Evolutionary conservation across 2,113 vertebrate genomes (phyloP).

Genomic region (Muscicapa adusta): DNA sequence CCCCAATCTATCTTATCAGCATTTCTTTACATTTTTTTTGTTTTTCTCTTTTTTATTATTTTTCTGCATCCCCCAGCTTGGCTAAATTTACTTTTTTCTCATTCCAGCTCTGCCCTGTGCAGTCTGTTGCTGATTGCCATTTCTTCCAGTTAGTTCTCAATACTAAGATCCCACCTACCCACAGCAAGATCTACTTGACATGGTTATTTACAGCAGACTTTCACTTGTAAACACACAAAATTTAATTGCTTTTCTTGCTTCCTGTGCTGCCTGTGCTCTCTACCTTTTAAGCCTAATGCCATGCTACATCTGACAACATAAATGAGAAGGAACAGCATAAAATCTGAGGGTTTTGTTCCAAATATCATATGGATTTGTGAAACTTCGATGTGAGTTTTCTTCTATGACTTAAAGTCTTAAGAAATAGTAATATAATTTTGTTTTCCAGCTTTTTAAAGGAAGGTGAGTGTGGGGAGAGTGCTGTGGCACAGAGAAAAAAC

Average conservation of each 20-base stretch:
- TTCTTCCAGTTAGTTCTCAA: not conserved
- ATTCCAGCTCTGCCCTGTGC: not conserved
- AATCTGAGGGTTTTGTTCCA: not conserved
- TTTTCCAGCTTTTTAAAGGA: not conserved
- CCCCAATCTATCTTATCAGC: not conserved
- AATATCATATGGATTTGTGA: not conserved
- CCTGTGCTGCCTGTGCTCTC: not conserved
- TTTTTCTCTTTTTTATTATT: not conserved
- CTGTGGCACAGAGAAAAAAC: not conserved
- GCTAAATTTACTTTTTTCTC: not conserved
- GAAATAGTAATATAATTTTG: not conserved
- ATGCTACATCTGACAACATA: not conserved
- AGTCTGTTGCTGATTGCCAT: not conserved
- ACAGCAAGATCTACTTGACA: slow-evolving; percentile 6
- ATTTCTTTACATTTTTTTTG: not conserved
- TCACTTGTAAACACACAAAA: slow-evolving; percentile 27
- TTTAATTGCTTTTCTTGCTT: slow-evolving; percentile 55
- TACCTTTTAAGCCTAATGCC: slow-evolving; percentile 25
- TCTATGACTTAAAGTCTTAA: not conserved
- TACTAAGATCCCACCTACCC: slow-evolving; percentile 21
- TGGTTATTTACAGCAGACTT: slow-evolving; percentile 55
- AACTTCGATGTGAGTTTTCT: slow-evolving; percentile 5
- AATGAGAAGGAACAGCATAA: not conserved
- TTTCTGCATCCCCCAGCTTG: not conserved
- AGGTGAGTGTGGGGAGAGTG: not conserved